Evolutionary conservation across 1,140 invertebrate species (phyloP).

Genomic region (Sitodiplosis mosellana): DNA sequence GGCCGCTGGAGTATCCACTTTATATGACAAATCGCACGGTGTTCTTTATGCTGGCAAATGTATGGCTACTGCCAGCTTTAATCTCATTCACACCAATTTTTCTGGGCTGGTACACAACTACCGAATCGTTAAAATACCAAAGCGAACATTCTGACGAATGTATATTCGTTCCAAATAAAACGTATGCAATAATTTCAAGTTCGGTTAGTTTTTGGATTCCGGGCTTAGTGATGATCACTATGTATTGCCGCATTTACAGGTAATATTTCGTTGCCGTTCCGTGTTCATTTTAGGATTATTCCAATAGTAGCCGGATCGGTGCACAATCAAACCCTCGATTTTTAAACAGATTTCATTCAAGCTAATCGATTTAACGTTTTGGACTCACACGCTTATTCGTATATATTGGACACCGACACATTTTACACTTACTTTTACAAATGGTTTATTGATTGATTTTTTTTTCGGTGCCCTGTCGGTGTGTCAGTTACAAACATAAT

Average conservation of each 20-base stretch:
- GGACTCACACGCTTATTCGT: too few relatives aligned
- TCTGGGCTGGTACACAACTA: conserved; percentile 76
- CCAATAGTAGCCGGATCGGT: too few relatives aligned
- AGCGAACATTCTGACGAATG: conserved; percentile 56
- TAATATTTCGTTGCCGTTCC: too few relatives aligned
- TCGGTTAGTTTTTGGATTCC: conserved; percentile 92
- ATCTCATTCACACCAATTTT: conserved; percentile 95
- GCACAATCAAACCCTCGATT: too few relatives aligned
- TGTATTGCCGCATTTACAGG: conserved; percentile 78
- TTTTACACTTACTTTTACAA: too few relatives aligned
- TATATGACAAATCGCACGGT: conserved; percentile 73
- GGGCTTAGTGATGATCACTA: conserved; percentile 79
- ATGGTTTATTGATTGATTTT: too few relatives aligned
- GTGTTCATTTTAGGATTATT: too few relatives aligned
- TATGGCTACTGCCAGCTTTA: conserved; percentile 78
- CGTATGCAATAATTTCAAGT: conserved; percentile 78
- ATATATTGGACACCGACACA: too few relatives aligned
- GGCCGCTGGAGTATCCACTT: conserved; percentile 72
- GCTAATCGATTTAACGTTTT: too few relatives aligned
- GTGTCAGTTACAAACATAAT: conserved; percentile 3
- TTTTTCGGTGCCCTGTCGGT: too few relatives aligned
- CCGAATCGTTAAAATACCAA: conserved; percentile 49
- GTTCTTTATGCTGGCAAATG: conserved; percentile 59
- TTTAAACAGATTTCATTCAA: too few relatives aligned
- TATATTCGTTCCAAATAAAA: conserved; percentile 71